These are phyloP conservation scores for Xestia ashworthii DNA, from an alignment of 2,888 invertebrate species.

Conservation along the genomic window DNA sequence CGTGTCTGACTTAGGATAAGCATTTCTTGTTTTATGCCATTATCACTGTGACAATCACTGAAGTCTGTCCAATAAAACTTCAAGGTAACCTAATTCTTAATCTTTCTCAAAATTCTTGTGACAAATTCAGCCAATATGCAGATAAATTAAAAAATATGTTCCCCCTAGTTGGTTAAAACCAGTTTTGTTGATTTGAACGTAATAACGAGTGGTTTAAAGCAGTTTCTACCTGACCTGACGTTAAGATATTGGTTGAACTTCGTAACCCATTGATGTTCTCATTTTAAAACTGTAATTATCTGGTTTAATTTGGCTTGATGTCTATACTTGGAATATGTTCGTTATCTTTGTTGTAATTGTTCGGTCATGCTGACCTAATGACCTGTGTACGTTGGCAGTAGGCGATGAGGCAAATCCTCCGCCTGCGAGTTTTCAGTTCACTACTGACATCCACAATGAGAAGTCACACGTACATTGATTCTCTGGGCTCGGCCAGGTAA, in stretches of 20 bases:
- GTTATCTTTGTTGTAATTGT: slow-evolving; percentile 65
- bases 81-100: slow-evolving; percentile 33
- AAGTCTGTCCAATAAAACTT: slow-evolving; percentile 18
- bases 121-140: slow-evolving; percentile 1
- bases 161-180: slow-evolving; percentile 10
- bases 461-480: slow-evolving; percentile 88
- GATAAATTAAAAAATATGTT: slow-evolving; percentile 1
- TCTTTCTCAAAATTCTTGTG: not conserved
- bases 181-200: slow-evolving; percentile 18
- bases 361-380: slow-evolving; percentile 81
- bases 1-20: not conserved
- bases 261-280: slow-evolving; percentile 53
- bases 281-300: slow-evolving; percentile 54
- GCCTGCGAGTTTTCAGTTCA: slow-evolving; percentile 85
- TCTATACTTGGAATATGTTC: slow-evolving; percentile 29
- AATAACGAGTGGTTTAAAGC: slow-evolving; percentile 37
- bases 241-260: slow-evolving; percentile 59
- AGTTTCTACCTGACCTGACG: slow-evolving; percentile 50
- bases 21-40: slow-evolving; percentile 4
- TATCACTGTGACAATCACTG: slow-evolving; percentile 1
- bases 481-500: slow-evolving; percentile 89
- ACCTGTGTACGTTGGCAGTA: slow-evolving; percentile 89
- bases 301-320: slow-evolving; percentile 51
- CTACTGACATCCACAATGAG: slow-evolving; percentile 88
- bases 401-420: slow-evolving; percentile 88